phyloP scores from a whole-genome alignment of 2,113 vertebrate species.

The Gopherus evgoodei region DNA sequence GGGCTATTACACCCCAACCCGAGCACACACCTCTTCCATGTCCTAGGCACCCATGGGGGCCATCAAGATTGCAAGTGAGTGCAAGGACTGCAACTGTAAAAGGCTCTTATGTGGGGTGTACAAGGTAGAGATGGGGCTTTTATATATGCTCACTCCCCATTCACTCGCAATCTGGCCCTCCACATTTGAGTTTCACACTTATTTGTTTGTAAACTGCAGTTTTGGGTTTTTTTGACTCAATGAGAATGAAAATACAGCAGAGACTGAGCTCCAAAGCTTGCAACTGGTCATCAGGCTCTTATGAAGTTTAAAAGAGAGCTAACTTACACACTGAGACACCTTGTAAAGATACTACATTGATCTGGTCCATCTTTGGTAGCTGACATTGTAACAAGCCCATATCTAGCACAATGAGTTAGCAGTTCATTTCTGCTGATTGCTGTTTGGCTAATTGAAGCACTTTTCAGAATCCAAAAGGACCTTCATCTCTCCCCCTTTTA shows the following conservation, averaged over 20 bases:
- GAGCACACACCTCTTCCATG: neutral
- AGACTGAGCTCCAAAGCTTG: neutral
- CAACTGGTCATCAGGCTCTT: neutral
- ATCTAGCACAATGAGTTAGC: neutral
- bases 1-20: neutral
- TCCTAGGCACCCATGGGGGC: fast-evolving
- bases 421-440: neutral
- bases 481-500: neutral
- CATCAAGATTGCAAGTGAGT: fast-evolving
- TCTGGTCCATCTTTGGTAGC: neutral
- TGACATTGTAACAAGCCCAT: neutral
- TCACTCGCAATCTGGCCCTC: neutral
- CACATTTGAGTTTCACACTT: neutral
- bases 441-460: neutral
- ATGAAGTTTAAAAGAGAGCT: neutral
- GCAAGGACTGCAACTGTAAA: neutral
- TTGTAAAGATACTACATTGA: neutral
- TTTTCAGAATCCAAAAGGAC: neutral
- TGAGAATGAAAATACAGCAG: neutral
- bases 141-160: neutral
- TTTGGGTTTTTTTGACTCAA: neutral
- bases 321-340: neutral
- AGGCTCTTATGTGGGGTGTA: neutral
- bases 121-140: neutral
- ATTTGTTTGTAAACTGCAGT: neutral